phyloP scores from a whole-genome alignment of 2,888 invertebrate genomes.

The Leptinotarsa haldemani region DNA sequence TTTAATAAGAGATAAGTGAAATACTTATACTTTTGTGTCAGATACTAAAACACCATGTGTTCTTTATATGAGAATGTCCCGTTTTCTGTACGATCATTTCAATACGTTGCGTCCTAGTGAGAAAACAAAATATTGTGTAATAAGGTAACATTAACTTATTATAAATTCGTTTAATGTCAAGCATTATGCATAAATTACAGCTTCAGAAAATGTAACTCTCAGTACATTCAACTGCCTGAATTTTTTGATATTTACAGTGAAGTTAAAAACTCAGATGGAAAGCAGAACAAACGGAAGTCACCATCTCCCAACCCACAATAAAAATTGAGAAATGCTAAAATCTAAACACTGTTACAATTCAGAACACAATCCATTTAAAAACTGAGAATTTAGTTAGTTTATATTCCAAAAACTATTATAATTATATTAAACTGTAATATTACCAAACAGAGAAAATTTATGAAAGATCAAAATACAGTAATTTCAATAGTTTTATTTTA shows the following conservation, averaged over 20 bases:
- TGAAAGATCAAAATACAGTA: conserved; percentile 44
- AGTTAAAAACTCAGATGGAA: conserved; percentile 23
- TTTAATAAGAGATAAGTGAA: no score
- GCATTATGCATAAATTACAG: conserved; percentile 28
- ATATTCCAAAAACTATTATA: conserved; percentile 22
- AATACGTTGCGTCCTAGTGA: no score
- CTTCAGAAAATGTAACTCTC: conserved; percentile 6
- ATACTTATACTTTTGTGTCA: no score
- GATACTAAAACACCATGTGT: no score
- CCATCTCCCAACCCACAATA: conserved; percentile 12
- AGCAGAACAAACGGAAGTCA: conserved; percentile 5
- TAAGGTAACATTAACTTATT: conserved; percentile 1
- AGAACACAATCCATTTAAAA: conserved; percentile 16
- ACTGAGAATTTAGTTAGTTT: conserved; percentile 28
- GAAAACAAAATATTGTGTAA: no score
- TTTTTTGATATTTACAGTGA: conserved; percentile 34
- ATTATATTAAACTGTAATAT: conserved; percentile 17
- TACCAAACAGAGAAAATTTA: conserved; percentile 18
- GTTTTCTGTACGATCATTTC: no score
- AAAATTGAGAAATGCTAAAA: conserved; percentile 21
- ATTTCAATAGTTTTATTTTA: conserved; percentile 37
- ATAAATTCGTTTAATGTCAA: conserved; percentile 27
- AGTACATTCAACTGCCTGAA: conserved; percentile 30
- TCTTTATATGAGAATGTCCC: no score
- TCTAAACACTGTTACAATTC: conserved; percentile 18